These are phyloP conservation scores for Menidia menidia DNA, from an alignment of 2,797 vertebrate species.

Conservation along the genomic window DNA sequence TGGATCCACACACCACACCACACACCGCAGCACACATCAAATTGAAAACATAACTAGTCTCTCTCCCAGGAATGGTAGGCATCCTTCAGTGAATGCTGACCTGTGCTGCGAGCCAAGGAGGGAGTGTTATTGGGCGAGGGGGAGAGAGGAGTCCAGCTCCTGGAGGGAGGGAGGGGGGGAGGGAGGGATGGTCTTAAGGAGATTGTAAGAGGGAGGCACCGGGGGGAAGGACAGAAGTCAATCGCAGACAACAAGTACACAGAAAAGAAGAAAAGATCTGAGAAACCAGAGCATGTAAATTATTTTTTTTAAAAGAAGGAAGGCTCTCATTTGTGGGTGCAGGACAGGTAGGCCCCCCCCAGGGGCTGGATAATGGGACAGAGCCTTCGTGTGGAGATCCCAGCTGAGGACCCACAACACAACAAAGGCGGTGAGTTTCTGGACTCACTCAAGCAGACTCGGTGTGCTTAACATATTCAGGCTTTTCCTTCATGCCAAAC, in stretches of 20 bases:
- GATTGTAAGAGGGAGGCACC: conserved; percentile 69
- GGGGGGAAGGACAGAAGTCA: conserved; percentile 54
- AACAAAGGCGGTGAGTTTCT: conserved; percentile 78
- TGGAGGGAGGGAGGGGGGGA: conserved; percentile 72
- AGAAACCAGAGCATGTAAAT: conserved; percentile 7
- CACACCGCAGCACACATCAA: conserved; percentile 32
- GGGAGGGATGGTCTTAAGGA: conserved; percentile 71
- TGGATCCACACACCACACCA: conserved; percentile 5
- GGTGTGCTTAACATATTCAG: conserved; percentile 18
- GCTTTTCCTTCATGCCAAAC: conserved; percentile 9
- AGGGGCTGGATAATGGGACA: conserved; percentile 87
- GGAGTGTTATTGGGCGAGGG: conserved; percentile 64
- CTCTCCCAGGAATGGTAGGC: conserved; percentile 92
- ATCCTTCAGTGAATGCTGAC: conserved; percentile 87
- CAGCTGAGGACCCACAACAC: conserved; percentile 70
- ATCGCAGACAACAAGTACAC: conserved; percentile 44
- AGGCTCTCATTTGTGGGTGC: conserved; percentile 58
- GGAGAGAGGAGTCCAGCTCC: conserved; percentile 55
- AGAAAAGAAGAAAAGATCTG: conserved; percentile 43
- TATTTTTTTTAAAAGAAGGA: conserved; percentile 7
- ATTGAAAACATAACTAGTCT: conserved; percentile 79
- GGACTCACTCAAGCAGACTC: conserved; percentile 34
- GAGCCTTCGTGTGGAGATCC: conserved; percentile 79
- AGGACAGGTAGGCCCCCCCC: conserved; percentile 76
- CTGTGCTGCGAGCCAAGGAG: conserved; percentile 79